Conservation (phyloP, 2,113 vertebrate genomes). For the Chamaea fasciata region DNA sequence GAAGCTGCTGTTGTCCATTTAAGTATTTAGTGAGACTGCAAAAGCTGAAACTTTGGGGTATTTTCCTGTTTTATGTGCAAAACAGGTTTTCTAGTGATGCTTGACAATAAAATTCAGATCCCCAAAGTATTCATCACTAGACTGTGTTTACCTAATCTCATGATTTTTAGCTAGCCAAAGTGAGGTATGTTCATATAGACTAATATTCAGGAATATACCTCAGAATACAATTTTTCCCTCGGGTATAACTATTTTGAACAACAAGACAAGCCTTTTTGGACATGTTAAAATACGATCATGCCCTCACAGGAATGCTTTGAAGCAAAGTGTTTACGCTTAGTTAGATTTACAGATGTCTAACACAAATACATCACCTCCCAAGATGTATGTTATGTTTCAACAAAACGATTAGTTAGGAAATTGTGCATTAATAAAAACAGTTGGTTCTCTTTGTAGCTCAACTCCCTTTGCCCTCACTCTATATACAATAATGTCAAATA, state of each 20-base stretch:
- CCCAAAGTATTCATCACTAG: background rate
- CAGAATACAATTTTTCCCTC: background rate
- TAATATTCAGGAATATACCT: background rate
- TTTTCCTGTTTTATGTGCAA: background rate
- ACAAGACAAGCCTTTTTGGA: background rate
- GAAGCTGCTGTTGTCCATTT: background rate
- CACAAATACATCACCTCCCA: constrained; percentile 33
- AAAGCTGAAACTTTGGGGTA: background rate
- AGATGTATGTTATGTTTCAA: constrained; percentile 27
- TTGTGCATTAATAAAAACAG: constrained; percentile 61
- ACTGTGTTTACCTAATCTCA: background rate
- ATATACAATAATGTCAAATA: no score
- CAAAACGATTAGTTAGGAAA: constrained; percentile 46
- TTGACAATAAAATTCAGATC: background rate
- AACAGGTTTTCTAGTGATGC: background rate
- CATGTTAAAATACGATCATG: background rate
- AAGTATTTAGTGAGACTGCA: background rate
- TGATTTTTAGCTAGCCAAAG: background rate
- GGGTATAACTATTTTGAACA: background rate
- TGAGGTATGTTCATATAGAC: background rate
- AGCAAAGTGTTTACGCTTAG: background rate
- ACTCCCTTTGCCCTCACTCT: background rate
- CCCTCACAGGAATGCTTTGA: background rate
- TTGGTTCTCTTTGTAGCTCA: constrained; percentile 56
- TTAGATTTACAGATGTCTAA: constrained; percentile 47